Percentiles rank a stretch among this genome's conserved stretches.
Evolutionary conservation across 1,140 invertebrate species (phyloP).

Genomic region (Lordiphosa clarofinis): DNA sequence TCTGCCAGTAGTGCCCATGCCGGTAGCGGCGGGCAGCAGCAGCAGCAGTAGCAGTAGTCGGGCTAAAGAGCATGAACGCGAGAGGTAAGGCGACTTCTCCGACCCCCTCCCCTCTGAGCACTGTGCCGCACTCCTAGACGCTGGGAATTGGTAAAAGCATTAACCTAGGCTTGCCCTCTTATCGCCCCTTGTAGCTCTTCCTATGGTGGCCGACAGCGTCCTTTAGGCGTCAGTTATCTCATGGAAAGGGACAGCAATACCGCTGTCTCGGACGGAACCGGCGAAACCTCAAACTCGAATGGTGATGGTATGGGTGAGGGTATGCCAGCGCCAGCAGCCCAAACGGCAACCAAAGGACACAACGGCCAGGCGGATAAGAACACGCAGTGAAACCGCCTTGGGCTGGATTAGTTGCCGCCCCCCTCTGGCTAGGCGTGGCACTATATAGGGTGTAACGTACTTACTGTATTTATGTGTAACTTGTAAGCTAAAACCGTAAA

Average conservation of each 20-base stretch:
- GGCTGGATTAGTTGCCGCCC: not conserved
- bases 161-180: slow-evolving; percentile 77
- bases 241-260: slow-evolving; percentile 68
- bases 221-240: slow-evolving; percentile 78
- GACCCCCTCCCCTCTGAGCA: not conserved
- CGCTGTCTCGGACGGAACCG: slow-evolving; percentile 44
- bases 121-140: slow-evolving; percentile 9
- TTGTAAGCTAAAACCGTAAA: slow-evolving; percentile 52
- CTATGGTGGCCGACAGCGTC: slow-evolving; percentile 76
- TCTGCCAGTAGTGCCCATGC: slow-evolving; percentile 4
- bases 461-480: slow-evolving; percentile 66
- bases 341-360: slow-evolving; percentile 43
- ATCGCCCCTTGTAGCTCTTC: slow-evolving; percentile 79
- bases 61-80: slow-evolving; percentile 27
- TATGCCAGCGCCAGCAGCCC: slow-evolving; percentile 60
- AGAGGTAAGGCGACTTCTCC: slow-evolving; percentile 59
- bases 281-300: slow-evolving; percentile 36
- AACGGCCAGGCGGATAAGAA: slow-evolving; percentile 17
- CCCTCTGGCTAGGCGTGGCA: slow-evolving; percentile 32
- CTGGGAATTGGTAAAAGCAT: slow-evolving; percentile 62
- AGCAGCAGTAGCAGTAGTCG: slow-evolving; percentile 26
- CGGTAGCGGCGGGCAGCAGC: slow-evolving; percentile 3
- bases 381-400: slow-evolving; percentile 24
- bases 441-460: slow-evolving; percentile 38
- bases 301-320: slow-evolving; percentile 41